Evolutionary conservation across 2,113 vertebrate species (phyloP).

Genomic region (Cynopterus brachyotis): DNA sequence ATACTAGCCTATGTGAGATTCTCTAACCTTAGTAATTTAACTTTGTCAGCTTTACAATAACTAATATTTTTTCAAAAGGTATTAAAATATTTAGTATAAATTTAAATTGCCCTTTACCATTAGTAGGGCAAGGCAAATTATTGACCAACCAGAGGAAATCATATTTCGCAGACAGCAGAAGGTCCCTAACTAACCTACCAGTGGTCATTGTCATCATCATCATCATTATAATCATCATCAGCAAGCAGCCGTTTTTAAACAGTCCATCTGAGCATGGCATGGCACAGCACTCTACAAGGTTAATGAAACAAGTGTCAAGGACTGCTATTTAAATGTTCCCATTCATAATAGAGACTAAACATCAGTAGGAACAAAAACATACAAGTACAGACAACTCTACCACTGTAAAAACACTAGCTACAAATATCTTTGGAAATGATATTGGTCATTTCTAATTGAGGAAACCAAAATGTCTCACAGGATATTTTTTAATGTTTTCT

Average conservation of each 20-base stretch:
- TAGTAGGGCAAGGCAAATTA: constrained; percentile 60
- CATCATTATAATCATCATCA: constrained; percentile 73
- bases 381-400: background rate
- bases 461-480: background rate
- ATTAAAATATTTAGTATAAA: background rate
- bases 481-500: background rate
- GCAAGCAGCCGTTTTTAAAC: constrained; percentile 65
- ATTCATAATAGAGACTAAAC: background rate
- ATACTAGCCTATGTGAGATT: background rate
- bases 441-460: background rate
- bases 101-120: constrained; percentile 62
- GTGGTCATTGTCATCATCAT: constrained; percentile 75
- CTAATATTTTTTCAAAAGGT: constrained; percentile 48
- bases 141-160: constrained; percentile 71
- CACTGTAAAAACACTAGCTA: background rate
- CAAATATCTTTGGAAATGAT: background rate
- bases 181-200: constrained; percentile 66
- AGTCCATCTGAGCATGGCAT: constrained; percentile 66
- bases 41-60: constrained; percentile 9
- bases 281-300: constrained; percentile 65
- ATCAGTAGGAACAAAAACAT: background rate
- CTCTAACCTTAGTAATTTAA: background rate
- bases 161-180: constrained; percentile 72
- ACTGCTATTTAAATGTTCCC: background rate
- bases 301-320: constrained; percentile 67